phyloP scores from a whole-genome alignment of 2,797 vertebrate species.

The Antrozous pallidus region DNA sequence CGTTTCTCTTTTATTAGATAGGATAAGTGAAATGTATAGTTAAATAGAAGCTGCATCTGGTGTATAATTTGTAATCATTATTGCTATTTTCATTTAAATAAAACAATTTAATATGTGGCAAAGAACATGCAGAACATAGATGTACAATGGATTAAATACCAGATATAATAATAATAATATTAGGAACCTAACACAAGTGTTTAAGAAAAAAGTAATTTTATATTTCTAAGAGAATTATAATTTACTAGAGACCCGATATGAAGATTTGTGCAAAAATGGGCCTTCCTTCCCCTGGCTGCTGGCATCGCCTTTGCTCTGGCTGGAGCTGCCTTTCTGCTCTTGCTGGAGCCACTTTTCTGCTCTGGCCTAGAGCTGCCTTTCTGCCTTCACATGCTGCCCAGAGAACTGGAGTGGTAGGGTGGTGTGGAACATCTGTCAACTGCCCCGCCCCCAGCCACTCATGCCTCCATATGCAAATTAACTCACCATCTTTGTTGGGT shows the following conservation, averaged over 20 bases:
- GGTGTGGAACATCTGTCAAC: no score
- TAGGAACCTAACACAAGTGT: neutral
- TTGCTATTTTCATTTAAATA: neutral
- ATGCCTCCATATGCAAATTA: no score
- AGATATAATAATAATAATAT: neutral
- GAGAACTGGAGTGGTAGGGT: no score
- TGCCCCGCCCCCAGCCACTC: no score
- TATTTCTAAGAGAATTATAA: neutral
- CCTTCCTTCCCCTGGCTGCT: no score
- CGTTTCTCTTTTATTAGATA: no score
- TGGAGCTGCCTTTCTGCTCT: no score
- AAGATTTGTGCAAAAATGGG: no score
- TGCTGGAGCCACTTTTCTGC: accelerated
- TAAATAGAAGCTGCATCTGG: neutral
- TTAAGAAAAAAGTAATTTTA: neutral
- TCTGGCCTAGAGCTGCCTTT: no score
- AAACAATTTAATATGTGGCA: neutral
- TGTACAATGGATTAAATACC: neutral
- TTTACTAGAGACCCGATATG: neutral
- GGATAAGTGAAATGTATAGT: neutral
- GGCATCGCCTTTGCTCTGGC: no score
- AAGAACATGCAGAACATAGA: neutral
- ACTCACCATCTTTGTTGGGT: no score
- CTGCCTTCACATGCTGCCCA: no score
- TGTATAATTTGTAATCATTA: neutral